Evolutionary conservation across 2,113 vertebrate species (phyloP), one percentile per base, ranked within the genome.

Genomic region (Dunckerocampus dactyliophorus): DNA sequence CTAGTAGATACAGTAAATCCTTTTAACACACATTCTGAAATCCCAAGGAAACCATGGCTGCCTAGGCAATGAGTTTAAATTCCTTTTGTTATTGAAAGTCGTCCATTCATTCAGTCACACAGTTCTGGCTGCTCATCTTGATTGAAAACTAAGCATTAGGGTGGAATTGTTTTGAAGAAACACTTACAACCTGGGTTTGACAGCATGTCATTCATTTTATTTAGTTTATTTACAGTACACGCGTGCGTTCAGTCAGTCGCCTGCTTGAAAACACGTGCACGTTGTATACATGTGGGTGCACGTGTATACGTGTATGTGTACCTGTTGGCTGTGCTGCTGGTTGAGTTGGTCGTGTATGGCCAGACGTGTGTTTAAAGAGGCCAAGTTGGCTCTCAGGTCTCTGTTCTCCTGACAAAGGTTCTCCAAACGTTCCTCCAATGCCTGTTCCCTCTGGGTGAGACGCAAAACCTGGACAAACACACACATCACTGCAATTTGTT

Each of bases 371-470:
- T 85, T 67, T 69, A 88, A 72, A 52, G 81, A 77, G 22, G 77
- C 67, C 67, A 89, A 60, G 65, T 58, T 89, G 0, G 71, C 54
- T 65, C 67, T 81, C 59, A 90, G 79, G 58, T 85, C 82, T 1
- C 63, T 16, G 39, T 90, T 90, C 72, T 90, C 88, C 63, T 76
- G 67, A 71, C 62, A 65, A 57, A 83, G 49, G 1, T 17, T 72
- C 65, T 77, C 74, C 69, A 90, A 66, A 12, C 82, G 83, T 66
- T 85, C 72, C 71, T 88, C 85, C 63, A 88, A 62, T 37, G 37
- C 63, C 71, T 81, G 81, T 20, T 90, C 86, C 52, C 80, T 88
- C 71, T 89, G 84, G 8, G 72, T 82, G 59, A 90, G 80, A 48
- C 75, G 77, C 34, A 86, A 56, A 62, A 87, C 85, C 88, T 90